Evolutionary conservation across 2,888 invertebrate genomes (phyloP).

Genomic region (Heliconius charithonia): DNA sequence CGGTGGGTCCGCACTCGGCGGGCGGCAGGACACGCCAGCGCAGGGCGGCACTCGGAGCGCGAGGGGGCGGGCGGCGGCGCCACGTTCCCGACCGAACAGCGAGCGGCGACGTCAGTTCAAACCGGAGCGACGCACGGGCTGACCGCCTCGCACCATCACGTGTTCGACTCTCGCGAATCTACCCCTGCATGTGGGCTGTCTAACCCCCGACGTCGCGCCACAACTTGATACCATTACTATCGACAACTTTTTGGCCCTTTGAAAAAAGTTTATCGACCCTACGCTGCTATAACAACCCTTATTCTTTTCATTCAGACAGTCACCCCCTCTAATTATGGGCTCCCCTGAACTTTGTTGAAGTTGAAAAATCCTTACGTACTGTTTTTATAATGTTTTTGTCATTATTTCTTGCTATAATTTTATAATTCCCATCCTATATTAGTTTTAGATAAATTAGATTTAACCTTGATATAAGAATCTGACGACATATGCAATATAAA

Average conservation of each 20-base stretch:
- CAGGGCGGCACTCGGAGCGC: slow-evolving; percentile 64
- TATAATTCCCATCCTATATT: slow-evolving; percentile 48
- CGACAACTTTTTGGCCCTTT: slow-evolving; percentile 52
- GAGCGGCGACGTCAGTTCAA: slow-evolving; percentile 71
- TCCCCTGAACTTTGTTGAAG: slow-evolving; percentile 79
- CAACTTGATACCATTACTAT: slow-evolving; percentile 40
- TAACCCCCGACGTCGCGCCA: slow-evolving; percentile 45
- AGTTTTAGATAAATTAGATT: not conserved
- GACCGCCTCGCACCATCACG: slow-evolving; percentile 73
- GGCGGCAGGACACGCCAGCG: slow-evolving; percentile 59
- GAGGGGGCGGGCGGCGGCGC: slow-evolving; percentile 78
- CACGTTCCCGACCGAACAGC: slow-evolving; percentile 58
- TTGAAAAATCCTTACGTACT: slow-evolving; percentile 69
- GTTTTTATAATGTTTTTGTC: slow-evolving; percentile 73
- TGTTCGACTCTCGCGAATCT: slow-evolving; percentile 69
- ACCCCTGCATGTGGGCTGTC: slow-evolving; percentile 74
- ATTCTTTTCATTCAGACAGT: slow-evolving; percentile 74
- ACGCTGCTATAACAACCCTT: slow-evolving; percentile 78
- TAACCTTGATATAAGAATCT: slow-evolving; percentile 30
- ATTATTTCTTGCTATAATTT: slow-evolving; percentile 32
- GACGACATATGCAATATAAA: not conserved
- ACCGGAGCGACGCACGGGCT: slow-evolving; percentile 75
- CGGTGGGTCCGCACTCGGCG: slow-evolving; percentile 53
- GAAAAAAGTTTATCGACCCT: slow-evolving; percentile 79
- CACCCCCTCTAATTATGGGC: slow-evolving; percentile 81